A percentile compares a stretch with the other conserved stretches of the same genome.
Conservation (phyloP, 2,113 vertebrate genomes). For the Orcinus orca region DNA sequence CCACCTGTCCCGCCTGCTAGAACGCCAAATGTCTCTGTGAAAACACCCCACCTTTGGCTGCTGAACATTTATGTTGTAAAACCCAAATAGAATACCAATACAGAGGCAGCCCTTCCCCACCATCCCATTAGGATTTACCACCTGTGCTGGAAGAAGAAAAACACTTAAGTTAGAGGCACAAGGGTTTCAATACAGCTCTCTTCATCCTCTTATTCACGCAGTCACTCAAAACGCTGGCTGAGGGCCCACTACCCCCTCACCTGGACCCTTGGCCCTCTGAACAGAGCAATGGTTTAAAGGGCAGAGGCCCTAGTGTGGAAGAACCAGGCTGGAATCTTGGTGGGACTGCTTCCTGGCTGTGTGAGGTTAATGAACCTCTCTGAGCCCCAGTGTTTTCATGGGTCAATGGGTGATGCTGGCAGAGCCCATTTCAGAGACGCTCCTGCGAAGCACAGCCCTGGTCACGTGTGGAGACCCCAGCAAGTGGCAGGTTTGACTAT, state of each 20-base stretch:
- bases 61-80: background rate
- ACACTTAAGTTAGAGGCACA: rapidly evolving
- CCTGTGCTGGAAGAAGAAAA: background rate
- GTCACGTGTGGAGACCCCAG: rapidly evolving
- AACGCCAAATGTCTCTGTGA: background rate
- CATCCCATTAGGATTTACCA: rapidly evolving
- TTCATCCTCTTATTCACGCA: background rate
- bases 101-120: background rate
- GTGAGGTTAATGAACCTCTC: background rate
- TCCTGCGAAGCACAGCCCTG: background rate
- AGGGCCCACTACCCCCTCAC: background rate
- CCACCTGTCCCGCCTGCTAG: background rate
- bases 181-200: background rate
- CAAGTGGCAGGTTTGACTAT: background rate
- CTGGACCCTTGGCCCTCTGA: background rate
- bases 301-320: background rate
- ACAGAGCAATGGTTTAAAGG: background rate
- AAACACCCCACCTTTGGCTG: background rate
- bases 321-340: background rate
- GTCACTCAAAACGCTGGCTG: background rate
- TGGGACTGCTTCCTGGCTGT: background rate
- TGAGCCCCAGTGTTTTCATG: background rate
- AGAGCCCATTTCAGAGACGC: background rate
- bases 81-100: background rate
- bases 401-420: rapidly evolving